Evolutionary conservation across 2,888 invertebrate species (phyloP).

Genomic region (Drosophila pullipes): DNA sequence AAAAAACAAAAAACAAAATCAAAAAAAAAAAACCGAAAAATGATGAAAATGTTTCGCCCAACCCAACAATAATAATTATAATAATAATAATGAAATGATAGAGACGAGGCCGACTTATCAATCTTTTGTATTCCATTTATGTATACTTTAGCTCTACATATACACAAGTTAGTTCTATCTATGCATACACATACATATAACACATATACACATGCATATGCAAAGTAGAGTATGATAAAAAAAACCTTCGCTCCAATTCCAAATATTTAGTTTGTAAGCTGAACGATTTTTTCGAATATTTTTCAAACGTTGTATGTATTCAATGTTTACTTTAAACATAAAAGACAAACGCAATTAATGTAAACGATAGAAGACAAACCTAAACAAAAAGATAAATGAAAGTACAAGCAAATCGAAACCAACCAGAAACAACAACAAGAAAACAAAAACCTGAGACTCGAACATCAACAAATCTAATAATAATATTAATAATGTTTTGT

Average conservation of each 20-base stretch:
- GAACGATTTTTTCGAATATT: conserved; percentile 51
- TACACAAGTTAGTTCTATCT: conserved; percentile 55
- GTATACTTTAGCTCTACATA: conserved; percentile 56
- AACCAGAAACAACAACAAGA: conserved; percentile 56
- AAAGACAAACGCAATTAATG: conserved; percentile 59
- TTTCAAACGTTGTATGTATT: conserved; percentile 62
- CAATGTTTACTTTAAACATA: conserved; percentile 31
- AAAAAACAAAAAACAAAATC: conserved; percentile 4
- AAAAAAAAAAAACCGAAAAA: conserved; percentile 24
- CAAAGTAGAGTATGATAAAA: conserved; percentile 35
- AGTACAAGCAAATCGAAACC: conserved; percentile 63
- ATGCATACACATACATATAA: conserved; percentile 32
- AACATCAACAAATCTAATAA: conserved; percentile 42
- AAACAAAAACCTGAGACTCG: conserved; percentile 68
- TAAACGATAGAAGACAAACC: conserved; percentile 40
- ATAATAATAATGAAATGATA: conserved; percentile 26
- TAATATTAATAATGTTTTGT: conserved; percentile 49
- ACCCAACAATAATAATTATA: conserved; percentile 36
- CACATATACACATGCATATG: conserved; percentile 39
- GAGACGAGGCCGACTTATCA: conserved; percentile 35
- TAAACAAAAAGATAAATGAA: conserved; percentile 43
- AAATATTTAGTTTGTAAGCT: conserved; percentile 73
- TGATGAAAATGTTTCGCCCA: conserved; percentile 39
- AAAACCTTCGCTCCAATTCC: conserved; percentile 77
- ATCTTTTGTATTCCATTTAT: conserved; percentile 68